These are phyloP conservation scores for Baryphthengus martii DNA, from an alignment of 2,113 vertebrate species.

Conservation along the genomic window DNA sequence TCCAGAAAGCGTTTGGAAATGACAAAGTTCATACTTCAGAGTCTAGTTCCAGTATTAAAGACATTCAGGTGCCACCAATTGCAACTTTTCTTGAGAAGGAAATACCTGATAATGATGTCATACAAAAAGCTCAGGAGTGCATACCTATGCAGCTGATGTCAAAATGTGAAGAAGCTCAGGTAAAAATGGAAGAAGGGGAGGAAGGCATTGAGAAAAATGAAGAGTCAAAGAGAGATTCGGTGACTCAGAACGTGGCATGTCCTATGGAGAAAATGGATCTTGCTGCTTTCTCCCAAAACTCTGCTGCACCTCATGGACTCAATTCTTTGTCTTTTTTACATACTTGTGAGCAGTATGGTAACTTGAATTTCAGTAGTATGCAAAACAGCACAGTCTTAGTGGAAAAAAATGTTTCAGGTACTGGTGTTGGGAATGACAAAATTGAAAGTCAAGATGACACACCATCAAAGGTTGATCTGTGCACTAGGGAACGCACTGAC, in stretches of 20 bases:
- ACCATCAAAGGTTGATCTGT: constrained; percentile 24
- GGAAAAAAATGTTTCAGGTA: constrained; percentile 62
- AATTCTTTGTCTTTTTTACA: constrained; percentile 65
- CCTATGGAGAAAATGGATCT: constrained; percentile 40
- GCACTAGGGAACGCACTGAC: constrained; percentile 17
- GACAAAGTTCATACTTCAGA: constrained; percentile 80
- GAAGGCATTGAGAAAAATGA: constrained; percentile 22
- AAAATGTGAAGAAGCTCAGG: constrained; percentile 66
- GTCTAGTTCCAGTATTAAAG: constrained; percentile 72
- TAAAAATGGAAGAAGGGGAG: constrained; percentile 46
- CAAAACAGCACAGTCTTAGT: constrained; percentile 58
- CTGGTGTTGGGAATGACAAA: constrained; percentile 51
- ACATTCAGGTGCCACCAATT: constrained; percentile 67
- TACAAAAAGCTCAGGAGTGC: constrained; percentile 63
- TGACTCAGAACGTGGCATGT: neutral
- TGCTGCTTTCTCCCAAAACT: constrained; percentile 22
- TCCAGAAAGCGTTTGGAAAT: constrained; percentile 77
- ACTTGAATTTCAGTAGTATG: constrained; percentile 61
- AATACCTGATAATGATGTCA: constrained; percentile 56
- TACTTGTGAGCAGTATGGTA: constrained; percentile 68
- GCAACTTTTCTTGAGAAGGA: constrained; percentile 72
- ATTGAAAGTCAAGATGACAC: constrained; percentile 22
- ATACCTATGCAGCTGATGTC: constrained; percentile 56
- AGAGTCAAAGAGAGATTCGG: neutral
- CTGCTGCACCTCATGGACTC: constrained; percentile 56